Evolutionary conservation across 2,797 vertebrate species (phyloP), one percentile per base, ranked within the genome.

Genomic region (Semaprochilodus insignis): DNA sequence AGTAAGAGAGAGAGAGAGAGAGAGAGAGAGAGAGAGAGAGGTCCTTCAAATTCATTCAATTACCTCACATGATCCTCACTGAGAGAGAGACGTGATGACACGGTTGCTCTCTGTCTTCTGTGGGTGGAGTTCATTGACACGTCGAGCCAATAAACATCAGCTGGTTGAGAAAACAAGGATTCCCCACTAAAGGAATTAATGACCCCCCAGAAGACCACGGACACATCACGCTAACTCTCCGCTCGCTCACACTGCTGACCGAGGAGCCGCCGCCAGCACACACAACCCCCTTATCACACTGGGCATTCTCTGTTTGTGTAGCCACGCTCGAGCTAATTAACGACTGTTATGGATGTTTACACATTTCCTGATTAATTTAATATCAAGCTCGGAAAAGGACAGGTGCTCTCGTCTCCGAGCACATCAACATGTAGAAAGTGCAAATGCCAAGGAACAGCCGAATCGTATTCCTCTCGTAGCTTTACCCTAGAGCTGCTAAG

Each of bases 41-140:
- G 60, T 77, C n/a, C 44, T 76, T 76, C 3, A 27, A 36, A 77
- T 40, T 34, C 17, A 40, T 40, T 67, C 31, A 67, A 10, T 67
- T 40, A 40, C 65, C 10, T 40, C 25, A 31, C 23, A 10, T 17
- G 34, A 51, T 11, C 21, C 44, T 7, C 19, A 25, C 15, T 67
- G 15, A 34, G n/a, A n/a, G n/a, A n/a, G n/a, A n/a, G 14, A 13
- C 44, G 5, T 40, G 40, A 40, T 48, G 21, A 54, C 17, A 59
- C 27, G 60, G 16, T 23, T 25, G 21, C 27, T 6, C 52, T 23
- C 25, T 25, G 21, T 13, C 19, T 62, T 25, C n/a, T 1, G 5
- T 15, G 23, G 60, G 60, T 31, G 60, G 60, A 63, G 60, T 63
- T 8, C 13, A 74, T 21, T n/a, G 25, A 77, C 60, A 77, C 2